Conservation (phyloP, 2,113 vertebrate genomes). For the Brachirus orientalis region DNA sequence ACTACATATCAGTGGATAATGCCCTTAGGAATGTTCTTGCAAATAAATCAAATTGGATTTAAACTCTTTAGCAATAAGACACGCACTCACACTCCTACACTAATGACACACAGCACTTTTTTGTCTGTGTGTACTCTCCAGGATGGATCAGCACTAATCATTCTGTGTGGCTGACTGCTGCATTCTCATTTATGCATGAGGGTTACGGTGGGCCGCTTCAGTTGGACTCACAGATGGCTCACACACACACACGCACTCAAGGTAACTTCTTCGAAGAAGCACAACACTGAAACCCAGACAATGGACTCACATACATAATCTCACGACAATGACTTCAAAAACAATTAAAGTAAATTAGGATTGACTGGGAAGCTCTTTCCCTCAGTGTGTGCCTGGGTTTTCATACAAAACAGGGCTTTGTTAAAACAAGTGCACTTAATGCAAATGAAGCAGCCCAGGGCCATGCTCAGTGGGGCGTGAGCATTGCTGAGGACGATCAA, state of each 20-base stretch:
- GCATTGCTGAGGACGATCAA: too few species aligned
- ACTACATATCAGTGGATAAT: constrained; percentile 18
- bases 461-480: constrained; percentile 53
- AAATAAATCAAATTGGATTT: constrained; percentile 35
- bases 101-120: too few species aligned
- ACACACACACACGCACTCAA: not conserved
- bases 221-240: not conserved
- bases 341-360: constrained; percentile 53
- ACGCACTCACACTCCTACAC: not conserved
- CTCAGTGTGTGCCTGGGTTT: constrained; percentile 43
- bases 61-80: too few species aligned
- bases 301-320: constrained; percentile 46
- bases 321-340: constrained; percentile 60
- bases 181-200: constrained; percentile 12
- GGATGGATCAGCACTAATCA: not conserved
- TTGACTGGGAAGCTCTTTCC: constrained; percentile 59
- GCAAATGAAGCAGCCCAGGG: constrained; percentile 63
- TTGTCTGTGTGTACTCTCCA: too few species aligned
- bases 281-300: constrained; percentile 37
- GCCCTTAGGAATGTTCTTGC: constrained; percentile 20
- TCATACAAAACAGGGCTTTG: constrained; percentile 64
- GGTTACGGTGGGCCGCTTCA: not conserved
- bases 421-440: constrained; percentile 69
- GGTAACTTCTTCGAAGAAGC: constrained; percentile 25
- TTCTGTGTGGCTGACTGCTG: not conserved